Evolutionary conservation across 2,888 invertebrate genomes (phyloP).

Genomic region (Scaptomyza polygonia): DNA sequence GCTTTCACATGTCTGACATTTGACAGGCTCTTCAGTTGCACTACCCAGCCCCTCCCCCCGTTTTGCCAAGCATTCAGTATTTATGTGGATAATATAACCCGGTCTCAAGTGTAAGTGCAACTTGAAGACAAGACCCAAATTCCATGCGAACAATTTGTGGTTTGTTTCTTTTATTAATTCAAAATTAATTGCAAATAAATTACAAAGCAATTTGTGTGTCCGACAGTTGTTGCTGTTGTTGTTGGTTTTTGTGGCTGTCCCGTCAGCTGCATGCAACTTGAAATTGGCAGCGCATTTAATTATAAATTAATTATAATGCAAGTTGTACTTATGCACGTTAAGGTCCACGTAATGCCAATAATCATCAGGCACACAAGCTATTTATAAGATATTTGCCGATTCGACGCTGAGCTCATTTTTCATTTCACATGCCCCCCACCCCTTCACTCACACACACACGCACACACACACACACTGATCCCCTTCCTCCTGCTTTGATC

Average conservation of each 20-base stretch:
- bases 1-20: slow-evolving; percentile 58
- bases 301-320: slow-evolving; percentile 77
- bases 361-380: slow-evolving; percentile 65
- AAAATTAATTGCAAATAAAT: slow-evolving; percentile 80
- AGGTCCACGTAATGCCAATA: slow-evolving; percentile 74
- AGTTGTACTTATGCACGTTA: slow-evolving; percentile 69
- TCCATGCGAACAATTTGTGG: slow-evolving; percentile 63
- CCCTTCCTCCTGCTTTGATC: background rate
- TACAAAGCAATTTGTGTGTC: slow-evolving; percentile 77
- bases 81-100: slow-evolving; percentile 47
- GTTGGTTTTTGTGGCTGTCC: slow-evolving; percentile 34
- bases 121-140: slow-evolving; percentile 65
- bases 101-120: slow-evolving; percentile 45
- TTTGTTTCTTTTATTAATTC: slow-evolving; percentile 69
- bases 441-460: background rate
- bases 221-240: slow-evolving; percentile 39
- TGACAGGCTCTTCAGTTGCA: slow-evolving; percentile 47
- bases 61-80: slow-evolving; percentile 11
- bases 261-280: slow-evolving; percentile 76
- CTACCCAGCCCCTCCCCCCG: background rate
- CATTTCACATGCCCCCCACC: slow-evolving; percentile 3
- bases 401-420: slow-evolving; percentile 51
- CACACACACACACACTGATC: background rate
- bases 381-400: slow-evolving; percentile 38
- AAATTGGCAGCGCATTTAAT: slow-evolving; percentile 74